Evolutionary conservation across 1,140 invertebrate species (phyloP), one percentile per base, ranked within the genome.

Genomic region (Trichonephila clavata): DNA sequence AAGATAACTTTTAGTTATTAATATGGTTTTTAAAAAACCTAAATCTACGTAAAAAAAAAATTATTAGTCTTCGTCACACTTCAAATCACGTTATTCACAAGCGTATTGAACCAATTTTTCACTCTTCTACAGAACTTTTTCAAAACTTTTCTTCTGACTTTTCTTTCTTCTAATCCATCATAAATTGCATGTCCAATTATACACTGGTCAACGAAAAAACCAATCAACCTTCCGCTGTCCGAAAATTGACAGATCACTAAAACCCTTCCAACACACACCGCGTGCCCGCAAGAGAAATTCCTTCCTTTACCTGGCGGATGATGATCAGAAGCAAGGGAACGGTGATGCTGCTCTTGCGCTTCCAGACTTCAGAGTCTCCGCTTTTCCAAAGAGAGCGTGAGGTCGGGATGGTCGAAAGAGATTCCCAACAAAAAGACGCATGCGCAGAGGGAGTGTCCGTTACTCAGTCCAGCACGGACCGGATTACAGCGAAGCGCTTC

Each of bases 331-430:
- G 43, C 20, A 83, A n/a, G 43, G 18, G 71, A 27, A n/a, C 6
- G 21, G 27, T 59, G 81, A 24, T 83, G 81, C n/a, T 50, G 50
- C 81, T 83, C 81, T 59, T 27, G 81, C 81, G 81, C 81, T 24
- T 83, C 81, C 50, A 39, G 21, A n/a, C 39, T 83, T 59, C 81
- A 20, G 24, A 83, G 43, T 86, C 80, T 21, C 32, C 80, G 32
- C 21, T 50, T 83, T 83, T 39, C 60, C 57, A 43, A 24, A 86
- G 84, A 86, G 84, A 57, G 50, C 50, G 39, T 50, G 81, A 59
- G 50, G 81, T 84, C 27, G 39, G 50, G n/a, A 59, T 39, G 43
- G 77, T 39, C 32, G 83, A 86, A 86, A 39, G n/a, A 21, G 8
- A 18, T 13, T 24, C 27, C 83, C n/a, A 24, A 32, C 43, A 68